Conservation (phyloP, 1,140 invertebrate genomes). For the Stenopsyche tienmushanensis region DNA sequence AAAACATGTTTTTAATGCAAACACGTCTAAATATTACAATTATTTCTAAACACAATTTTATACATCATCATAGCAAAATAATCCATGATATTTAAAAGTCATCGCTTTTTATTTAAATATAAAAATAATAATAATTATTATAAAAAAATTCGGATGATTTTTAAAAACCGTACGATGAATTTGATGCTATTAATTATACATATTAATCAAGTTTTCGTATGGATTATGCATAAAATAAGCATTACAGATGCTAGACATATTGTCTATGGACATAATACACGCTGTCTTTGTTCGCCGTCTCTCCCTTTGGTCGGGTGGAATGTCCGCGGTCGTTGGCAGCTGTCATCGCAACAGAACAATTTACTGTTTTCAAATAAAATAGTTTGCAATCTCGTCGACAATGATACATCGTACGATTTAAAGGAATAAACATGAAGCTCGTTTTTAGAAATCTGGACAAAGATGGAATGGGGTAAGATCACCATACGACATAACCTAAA, state of each 20-base stretch:
- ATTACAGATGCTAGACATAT: not conserved
- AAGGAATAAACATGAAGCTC: constrained; percentile 48
- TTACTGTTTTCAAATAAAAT: not conserved
- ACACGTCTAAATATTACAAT: too few relatives aligned
- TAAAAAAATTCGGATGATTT: constrained; percentile 2
- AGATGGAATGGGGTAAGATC: constrained; percentile 54
- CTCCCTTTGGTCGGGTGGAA: not conserved
- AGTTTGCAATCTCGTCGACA: not conserved
- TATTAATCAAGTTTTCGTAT: too few relatives aligned
- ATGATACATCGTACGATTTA: not conserved
- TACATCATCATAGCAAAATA: not conserved
- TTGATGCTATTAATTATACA: too few relatives aligned
- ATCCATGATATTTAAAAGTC: not conserved
- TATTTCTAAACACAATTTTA: not conserved
- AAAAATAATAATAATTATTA: not conserved
- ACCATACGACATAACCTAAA: not conserved
- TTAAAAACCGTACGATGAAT: too few relatives aligned
- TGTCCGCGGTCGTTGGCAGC: not conserved
- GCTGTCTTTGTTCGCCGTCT: not conserved
- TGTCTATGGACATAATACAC: not conserved
- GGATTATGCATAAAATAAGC: too few relatives aligned
- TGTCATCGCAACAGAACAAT: not conserved
- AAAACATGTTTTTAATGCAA: too few relatives aligned
- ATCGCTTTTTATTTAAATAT: not conserved
- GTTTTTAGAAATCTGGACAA: constrained; percentile 52